Conservation (phyloP, 2,888 invertebrate species). For the Cheilosia scutellata region DNA sequence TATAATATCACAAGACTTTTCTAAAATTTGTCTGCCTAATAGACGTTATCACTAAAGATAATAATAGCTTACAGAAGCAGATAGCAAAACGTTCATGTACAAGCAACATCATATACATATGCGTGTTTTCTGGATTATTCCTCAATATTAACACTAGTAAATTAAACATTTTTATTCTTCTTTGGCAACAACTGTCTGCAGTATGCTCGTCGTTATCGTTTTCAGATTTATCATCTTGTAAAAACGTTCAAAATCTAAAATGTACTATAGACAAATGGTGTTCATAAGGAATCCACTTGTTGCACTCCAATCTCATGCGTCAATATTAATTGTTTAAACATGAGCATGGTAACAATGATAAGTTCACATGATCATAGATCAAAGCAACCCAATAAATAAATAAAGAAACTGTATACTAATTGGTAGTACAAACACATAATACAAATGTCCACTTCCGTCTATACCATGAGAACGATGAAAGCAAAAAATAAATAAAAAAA, state of each 20-base stretch:
- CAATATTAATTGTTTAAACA: slow-evolving; percentile 4
- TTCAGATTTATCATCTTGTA: not conserved
- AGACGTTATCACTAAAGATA: slow-evolving; percentile 22
- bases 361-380: slow-evolving; percentile 9
- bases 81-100: not conserved
- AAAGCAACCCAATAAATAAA: slow-evolving; percentile 32
- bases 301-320: not conserved
- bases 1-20: slow-evolving; percentile 3
- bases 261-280: not conserved
- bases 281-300: not conserved
- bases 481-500: slow-evolving; percentile 11
- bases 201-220: not conserved
- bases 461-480: slow-evolving; percentile 5
- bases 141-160: not conserved
- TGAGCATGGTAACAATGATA: not conserved
- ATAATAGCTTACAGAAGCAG: slow-evolving; percentile 6
- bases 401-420: slow-evolving; percentile 35
- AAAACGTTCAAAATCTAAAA: not conserved
- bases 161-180: not conserved
- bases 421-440: slow-evolving; percentile 47
- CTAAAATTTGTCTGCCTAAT: slow-evolving; percentile 6
- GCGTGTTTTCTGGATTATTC: not conserved
- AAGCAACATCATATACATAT: not conserved
- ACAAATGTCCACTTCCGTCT: slow-evolving; percentile 40
- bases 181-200: not conserved